These are phyloP conservation scores for Oreotragus oreotragus DNA, from an alignment of 2,113 vertebrate species.

Conservation along the genomic window DNA sequence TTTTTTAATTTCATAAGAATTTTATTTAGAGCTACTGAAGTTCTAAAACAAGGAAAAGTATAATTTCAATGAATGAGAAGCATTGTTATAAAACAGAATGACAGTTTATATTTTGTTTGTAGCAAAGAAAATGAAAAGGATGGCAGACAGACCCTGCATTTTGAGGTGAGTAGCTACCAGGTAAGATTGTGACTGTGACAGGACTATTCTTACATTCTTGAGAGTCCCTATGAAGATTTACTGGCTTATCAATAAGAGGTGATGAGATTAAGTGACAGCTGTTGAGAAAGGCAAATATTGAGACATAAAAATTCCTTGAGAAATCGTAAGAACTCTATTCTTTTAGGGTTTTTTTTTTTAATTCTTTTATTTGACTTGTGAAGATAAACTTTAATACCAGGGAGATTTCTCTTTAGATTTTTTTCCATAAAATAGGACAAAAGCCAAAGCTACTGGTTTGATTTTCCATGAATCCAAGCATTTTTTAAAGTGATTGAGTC, in stretches of 20 bases:
- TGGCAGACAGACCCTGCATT: slow-evolving; percentile 53
- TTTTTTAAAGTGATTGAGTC: slow-evolving; percentile 6
- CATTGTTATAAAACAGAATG: slow-evolving; percentile 47
- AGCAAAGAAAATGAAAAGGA: slow-evolving; percentile 81
- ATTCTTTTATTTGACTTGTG: not conserved
- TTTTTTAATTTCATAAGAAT: not conserved
- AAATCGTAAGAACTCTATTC: not conserved
- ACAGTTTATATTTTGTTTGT: slow-evolving; percentile 58
- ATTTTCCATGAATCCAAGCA: not conserved
- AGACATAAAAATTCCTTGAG: not conserved
- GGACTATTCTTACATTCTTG: not conserved
- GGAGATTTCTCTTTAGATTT: not conserved
- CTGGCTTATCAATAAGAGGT: not conserved
- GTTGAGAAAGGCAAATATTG: not conserved
- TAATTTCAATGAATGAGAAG: not conserved
- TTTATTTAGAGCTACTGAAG: not conserved
- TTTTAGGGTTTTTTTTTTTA: not conserved
- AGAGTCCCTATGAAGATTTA: not conserved
- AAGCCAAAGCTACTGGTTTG: not conserved
- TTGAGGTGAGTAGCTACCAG: slow-evolving; percentile 78
- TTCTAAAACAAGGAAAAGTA: slow-evolving; percentile 33
- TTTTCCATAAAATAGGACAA: not conserved
- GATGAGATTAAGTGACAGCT: not conserved
- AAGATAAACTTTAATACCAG: not conserved
- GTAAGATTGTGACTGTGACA: accelerated